These are phyloP conservation scores for Scylla paramamosain DNA, from an alignment of 1,140 invertebrate species.

Conservation along the genomic window DNA sequence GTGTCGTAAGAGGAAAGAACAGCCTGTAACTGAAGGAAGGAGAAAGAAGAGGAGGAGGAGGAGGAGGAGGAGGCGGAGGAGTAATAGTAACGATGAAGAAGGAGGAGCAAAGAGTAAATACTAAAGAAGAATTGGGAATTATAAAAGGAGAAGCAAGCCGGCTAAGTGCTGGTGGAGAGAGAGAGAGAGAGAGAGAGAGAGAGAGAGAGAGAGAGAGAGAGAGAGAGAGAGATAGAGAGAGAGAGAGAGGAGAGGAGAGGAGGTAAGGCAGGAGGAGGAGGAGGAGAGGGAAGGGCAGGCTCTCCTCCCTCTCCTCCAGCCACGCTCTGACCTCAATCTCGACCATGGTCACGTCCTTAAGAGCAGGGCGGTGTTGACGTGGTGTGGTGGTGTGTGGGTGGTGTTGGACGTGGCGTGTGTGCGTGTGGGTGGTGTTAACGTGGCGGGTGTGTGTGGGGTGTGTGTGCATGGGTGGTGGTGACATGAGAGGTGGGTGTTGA, in stretches of 20 bases:
- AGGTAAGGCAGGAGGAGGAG: no score
- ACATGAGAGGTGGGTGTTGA: no score
- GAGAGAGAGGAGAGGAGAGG: no score
- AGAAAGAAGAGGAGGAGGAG: not conserved
- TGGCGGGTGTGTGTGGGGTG: no score
- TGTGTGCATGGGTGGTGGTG: no score
- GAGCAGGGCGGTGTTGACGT: not conserved
- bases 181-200: no score
- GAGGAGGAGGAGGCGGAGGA: not conserved
- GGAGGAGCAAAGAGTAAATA: not conserved
- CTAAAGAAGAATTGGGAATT: not conserved
- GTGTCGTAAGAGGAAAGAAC: not conserved
- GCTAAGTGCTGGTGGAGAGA: not conserved
- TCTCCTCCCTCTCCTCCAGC: slow-evolving; percentile 6
- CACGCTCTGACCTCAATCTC: slow-evolving; percentile 27
- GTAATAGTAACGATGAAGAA: not conserved
- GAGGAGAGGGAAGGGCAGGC: not conserved
- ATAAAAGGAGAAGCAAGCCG: not conserved
- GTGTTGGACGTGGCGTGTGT: no score
- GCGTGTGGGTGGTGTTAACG: no score
- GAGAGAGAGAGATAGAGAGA: not conserved
- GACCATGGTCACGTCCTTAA: not conserved
- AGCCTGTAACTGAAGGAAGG: not conserved
- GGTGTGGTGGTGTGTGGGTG: no score
- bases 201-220: not conserved